A percentile compares a stretch with the other conserved stretches of the same genome.
phyloP scores from a whole-genome alignment of 2,888 invertebrate species.

The Caenorhabditis sp. region DNA sequence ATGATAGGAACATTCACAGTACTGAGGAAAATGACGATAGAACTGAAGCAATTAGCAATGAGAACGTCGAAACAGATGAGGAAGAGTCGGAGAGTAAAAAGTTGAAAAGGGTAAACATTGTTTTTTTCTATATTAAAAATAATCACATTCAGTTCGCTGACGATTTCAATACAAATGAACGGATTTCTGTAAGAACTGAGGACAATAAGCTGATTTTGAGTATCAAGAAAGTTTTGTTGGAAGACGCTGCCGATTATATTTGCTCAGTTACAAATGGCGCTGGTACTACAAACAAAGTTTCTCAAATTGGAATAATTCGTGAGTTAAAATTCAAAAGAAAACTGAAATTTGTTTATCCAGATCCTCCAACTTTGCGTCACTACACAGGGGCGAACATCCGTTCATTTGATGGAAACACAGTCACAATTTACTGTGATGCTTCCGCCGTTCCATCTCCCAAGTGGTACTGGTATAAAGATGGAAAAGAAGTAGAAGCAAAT shows the following conservation, averaged over 20 bases:
- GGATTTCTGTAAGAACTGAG: conserved; percentile 59
- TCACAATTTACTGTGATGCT: conserved; percentile 71
- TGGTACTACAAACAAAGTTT: conserved; percentile 66
- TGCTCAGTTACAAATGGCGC: conserved; percentile 76
- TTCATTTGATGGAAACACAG: conserved; percentile 67
- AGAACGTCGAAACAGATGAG: conserved; percentile 40
- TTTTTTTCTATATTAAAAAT: no score
- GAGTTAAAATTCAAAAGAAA: not conserved
- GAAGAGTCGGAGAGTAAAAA: conserved; percentile 59
- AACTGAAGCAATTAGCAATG: no score
- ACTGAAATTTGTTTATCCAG: conserved; percentile 31
- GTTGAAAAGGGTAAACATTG: conserved; percentile 71
- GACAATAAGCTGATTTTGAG: conserved; percentile 68
- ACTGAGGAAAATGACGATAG: not conserved
- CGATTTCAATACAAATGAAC: conserved; percentile 41
- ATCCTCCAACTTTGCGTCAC: conserved; percentile 66
- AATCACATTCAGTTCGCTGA: no score
- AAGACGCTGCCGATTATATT: conserved; percentile 75
- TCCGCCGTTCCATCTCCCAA: conserved; percentile 73
- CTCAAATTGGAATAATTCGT: conserved; percentile 73
- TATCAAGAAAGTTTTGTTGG: conserved; percentile 66
- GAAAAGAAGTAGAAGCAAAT: conserved; percentile 71
- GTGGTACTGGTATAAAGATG: conserved; percentile 72
- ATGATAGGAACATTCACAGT: no score
- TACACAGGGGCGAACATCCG: conserved; percentile 63